Base-by-base conservation (phyloP, 2,888 invertebrate genomes). In the Toxonevra muliebris region DNA sequence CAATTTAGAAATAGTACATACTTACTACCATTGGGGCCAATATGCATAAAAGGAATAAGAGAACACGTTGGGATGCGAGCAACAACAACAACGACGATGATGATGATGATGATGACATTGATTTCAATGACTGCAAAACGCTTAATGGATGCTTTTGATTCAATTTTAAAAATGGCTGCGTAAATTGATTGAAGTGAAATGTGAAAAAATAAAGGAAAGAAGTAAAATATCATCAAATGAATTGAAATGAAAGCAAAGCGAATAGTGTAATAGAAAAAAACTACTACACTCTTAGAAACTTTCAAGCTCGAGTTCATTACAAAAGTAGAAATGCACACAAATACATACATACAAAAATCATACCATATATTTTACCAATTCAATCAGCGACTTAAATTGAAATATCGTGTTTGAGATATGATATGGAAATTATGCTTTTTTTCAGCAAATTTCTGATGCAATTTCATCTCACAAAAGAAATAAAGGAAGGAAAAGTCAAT, bases 81-180 rank as follows among this genome's bases (percentile, higher is more conserved):
- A 48, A 13, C 15, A 48, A 48, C 48, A 48, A 0, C 15, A 11
- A 48, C 15, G n/a, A n/a, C n/a, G n/a, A n/a, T n/a, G 48, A 5
- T 48, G 48, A 48, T 10, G 48, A n/a, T 48, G 48, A 48, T 48
- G 48, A n/a, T 48, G 48, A 48, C 15, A n/a, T 48, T 48, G 48
- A 48, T 48, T 48, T 48, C 48, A 48, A 48, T 48, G 48, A 13
- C 13, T 48, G 48, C 11, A 15, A 48, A 48, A 48, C 48, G 48
- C 15, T 48, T 48, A 48, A 48, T 48, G 15, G 48, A 48, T 15
- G 5, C 48, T 48, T 48, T 48, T 48, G 48, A 48, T 48, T 48
- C 48, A 48, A 10, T 48, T 48, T 48, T 7, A 11, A 4, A 48
- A 48, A 13, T 13, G 1, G 15, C 48, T 8, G 48, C 15, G 48